A percentile compares a stretch with the other conserved stretches of the same genome.
phyloP scores from a whole-genome alignment of 1,140 invertebrate species.

The Leptinotarsa undecemlineata region DNA sequence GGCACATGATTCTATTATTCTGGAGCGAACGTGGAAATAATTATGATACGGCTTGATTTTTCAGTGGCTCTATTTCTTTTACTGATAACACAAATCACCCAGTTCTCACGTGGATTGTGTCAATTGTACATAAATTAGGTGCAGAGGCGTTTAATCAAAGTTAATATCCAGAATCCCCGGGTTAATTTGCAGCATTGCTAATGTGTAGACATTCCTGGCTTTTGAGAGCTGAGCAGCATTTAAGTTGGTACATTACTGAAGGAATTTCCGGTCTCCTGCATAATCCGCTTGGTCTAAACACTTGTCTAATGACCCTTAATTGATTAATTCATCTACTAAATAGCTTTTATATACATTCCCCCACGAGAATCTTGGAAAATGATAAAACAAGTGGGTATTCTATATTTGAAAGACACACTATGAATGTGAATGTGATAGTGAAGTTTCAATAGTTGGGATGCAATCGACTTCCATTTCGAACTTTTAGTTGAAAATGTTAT shows the following conservation, averaged over 20 bases:
- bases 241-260: conserved; percentile 26
- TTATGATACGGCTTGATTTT: no score
- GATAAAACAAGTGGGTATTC: no score
- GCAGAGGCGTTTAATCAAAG: conserved; percentile 22
- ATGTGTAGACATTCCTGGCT: conserved; percentile 29
- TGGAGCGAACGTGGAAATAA: no score
- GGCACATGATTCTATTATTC: no score
- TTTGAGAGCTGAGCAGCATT: conserved; percentile 27
- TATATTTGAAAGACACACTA: no score
- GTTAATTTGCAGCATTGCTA: conserved; percentile 28
- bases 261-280: conserved; percentile 24
- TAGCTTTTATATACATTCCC: background rate
- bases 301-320: conserved; percentile 17
- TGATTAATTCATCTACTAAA: conserved; percentile 11
- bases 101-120: background rate
- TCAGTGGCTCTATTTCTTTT: no score
- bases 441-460: no score
- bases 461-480: no score
- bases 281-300: conserved; percentile 24
- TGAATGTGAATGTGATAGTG: no score
- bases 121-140: conserved; percentile 13
- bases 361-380: no score
- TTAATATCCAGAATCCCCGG: conserved; percentile 22
- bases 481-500: no score
- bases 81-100: background rate